Base-by-base conservation (phyloP, 2,113 vertebrate species). In the Corapipo altera region DNA sequence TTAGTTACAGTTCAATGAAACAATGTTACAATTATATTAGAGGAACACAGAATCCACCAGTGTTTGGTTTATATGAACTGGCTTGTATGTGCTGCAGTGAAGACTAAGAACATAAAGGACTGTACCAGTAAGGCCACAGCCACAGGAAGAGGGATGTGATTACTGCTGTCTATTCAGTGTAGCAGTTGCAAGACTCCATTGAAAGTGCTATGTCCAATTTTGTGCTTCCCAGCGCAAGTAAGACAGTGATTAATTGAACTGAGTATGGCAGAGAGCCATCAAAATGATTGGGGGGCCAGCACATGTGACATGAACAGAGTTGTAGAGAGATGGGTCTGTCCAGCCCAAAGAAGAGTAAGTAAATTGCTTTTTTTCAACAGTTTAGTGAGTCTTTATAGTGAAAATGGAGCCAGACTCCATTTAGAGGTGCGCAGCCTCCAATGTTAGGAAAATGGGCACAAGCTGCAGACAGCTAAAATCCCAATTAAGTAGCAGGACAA, bases 401-500 rank as follows among this genome's bases (percentile, higher is more conserved):
- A 37, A 5, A 15, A 66, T 24, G 15, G 46, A 89, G 28, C 9
- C 55, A 62, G 37, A 70, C 70, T 77, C 51, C 11, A 4, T 37
- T 66, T 64, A 23, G n/a, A 77, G 7, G 6, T 66, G 13, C 55
- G 77, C 20, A 74, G 26, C 43, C 32, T 74, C 20, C 46, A n/a
- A 0, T 58, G 6, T 17, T 71, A 46, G 21, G 33, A 6, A 23
- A 78, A 48, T 18, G 43, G 43, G 16, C 51, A 67, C 51, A 75
- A 78, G 16, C 21, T 58, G 18, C 77, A 86, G 83, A 58, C 49
- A 73, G 55, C 49, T 81, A 81, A 71, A 94, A 84, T 67, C 88
- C 65, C 48, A 81, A 4, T 78, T 85, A 81, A 91, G 27, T 43
- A 66, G 26, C 23, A 67, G 37, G 32, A 85, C 57, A 78, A 79